A percentile compares a stretch with the other conserved stretches of the same genome.
phyloP scores from a whole-genome alignment of 1,140 invertebrate species.

The Drosophila punjabiensis region DNA sequence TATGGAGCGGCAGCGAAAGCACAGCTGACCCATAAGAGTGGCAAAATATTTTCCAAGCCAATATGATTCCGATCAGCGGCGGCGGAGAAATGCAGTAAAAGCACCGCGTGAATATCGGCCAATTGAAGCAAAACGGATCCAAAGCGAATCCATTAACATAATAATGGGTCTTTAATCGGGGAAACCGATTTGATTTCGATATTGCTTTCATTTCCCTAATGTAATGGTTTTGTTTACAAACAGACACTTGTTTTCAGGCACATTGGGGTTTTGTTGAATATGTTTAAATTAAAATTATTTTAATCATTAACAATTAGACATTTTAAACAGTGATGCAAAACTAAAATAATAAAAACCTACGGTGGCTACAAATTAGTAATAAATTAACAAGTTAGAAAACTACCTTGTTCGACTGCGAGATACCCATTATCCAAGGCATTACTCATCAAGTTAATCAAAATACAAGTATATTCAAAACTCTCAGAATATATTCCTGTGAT shows the following conservation, averaged over 20 bases:
- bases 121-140: slow-evolving; percentile 2
- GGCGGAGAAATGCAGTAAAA: background rate
- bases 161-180: slow-evolving; percentile 4
- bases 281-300: background rate
- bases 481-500: too few relatives aligned
- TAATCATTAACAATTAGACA: background rate
- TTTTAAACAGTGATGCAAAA: too few relatives aligned
- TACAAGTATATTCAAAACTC: too few relatives aligned
- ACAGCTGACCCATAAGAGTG: slow-evolving; percentile 40
- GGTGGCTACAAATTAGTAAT: too few relatives aligned
- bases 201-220: background rate
- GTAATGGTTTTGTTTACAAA: background rate
- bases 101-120: background rate
- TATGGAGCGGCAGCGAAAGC: slow-evolving; percentile 8
- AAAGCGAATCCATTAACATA: slow-evolving; percentile 5
- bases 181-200: slow-evolving; percentile 1
- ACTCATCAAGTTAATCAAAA: too few relatives aligned
- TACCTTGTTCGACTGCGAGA: too few relatives aligned
- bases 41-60: slow-evolving; percentile 20
- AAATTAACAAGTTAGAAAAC: too few relatives aligned
- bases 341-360: too few relatives aligned
- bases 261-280: background rate
- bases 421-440: too few relatives aligned
- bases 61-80: slow-evolving; percentile 19
- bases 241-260: background rate